These are phyloP conservation scores for Trileptium ribeirensis DNA, from an alignment of 2,888 invertebrate species.

Conservation along the genomic window DNA sequence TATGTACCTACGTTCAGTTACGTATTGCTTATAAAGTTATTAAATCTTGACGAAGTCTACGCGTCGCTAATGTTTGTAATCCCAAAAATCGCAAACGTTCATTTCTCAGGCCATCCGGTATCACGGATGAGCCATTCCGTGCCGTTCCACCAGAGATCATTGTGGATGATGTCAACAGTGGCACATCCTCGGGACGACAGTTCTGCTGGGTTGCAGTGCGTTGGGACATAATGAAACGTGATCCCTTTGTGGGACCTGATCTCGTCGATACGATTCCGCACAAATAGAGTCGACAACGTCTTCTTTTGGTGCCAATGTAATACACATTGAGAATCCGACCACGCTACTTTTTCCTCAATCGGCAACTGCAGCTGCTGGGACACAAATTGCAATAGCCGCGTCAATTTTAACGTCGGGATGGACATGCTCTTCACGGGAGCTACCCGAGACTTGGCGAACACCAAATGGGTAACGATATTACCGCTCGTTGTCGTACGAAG, in stretches of 20 bases:
- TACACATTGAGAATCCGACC: slow-evolving; percentile 11
- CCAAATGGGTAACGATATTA: neutral
- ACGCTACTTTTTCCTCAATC: neutral
- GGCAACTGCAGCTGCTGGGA: neutral
- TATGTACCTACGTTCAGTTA: no score
- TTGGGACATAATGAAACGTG: slow-evolving; percentile 2
- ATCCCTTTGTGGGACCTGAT: neutral
- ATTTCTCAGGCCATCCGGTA: no score
- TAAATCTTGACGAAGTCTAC: no score
- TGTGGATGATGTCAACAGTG: no score
- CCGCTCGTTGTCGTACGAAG: neutral
- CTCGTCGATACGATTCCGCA: neutral
- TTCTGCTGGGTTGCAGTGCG: slow-evolving; percentile 42
- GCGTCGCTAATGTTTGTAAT: no score
- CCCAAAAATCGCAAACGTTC: no score
- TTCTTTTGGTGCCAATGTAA: neutral
- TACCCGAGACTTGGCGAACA: neutral
- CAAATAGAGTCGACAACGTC: neutral
- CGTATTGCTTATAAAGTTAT: no score
- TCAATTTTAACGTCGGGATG: slow-evolving; percentile 19
- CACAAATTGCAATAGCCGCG: neutral
- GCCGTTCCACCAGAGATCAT: no score
- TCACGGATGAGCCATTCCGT: no score
- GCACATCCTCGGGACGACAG: slow-evolving; percentile 3
- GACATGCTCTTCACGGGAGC: neutral